Percentiles rank a stretch among this genome's conserved stretches.
Evolutionary conservation across 2,113 vertebrate genomes (phyloP).

Genomic region (Microcebus jonahi): DNA sequence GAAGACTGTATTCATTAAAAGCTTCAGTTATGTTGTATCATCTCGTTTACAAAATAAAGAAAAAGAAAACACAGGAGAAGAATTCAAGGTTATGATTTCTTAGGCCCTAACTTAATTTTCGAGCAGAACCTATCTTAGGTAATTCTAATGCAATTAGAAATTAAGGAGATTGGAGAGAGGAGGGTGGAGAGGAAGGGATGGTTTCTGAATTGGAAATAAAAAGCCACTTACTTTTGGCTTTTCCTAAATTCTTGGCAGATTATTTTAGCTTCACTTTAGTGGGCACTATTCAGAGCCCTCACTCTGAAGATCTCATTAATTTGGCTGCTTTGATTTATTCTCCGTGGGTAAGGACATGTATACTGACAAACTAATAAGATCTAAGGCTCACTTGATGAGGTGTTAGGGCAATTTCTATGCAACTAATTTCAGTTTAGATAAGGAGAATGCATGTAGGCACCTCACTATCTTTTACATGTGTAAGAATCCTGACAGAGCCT

Average conservation of each 20-base stretch:
- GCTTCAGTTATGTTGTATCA: background rate
- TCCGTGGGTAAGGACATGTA: background rate
- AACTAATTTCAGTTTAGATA: background rate
- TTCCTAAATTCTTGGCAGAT: background rate
- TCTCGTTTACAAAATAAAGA: constrained; percentile 25
- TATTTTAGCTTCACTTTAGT: constrained; percentile 11
- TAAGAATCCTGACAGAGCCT: background rate
- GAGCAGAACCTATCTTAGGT: background rate
- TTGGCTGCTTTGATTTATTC: constrained; percentile 34
- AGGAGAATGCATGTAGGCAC: background rate
- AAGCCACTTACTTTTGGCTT: background rate
- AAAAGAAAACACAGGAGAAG: background rate
- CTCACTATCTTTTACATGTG: background rate
- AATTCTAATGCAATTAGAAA: background rate
- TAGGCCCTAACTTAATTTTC: background rate
- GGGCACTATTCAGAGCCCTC: background rate
- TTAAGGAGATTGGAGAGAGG: background rate
- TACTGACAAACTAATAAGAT: background rate
- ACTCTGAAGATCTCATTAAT: constrained; percentile 17
- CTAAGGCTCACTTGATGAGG: background rate
- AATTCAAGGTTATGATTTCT: background rate
- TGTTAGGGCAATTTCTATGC: background rate
- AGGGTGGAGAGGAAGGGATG: background rate
- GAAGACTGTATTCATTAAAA: background rate
- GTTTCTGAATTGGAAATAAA: constrained; percentile 38